Conservation (phyloP, 2,113 vertebrate species). For the Sorex fumeus region DNA sequence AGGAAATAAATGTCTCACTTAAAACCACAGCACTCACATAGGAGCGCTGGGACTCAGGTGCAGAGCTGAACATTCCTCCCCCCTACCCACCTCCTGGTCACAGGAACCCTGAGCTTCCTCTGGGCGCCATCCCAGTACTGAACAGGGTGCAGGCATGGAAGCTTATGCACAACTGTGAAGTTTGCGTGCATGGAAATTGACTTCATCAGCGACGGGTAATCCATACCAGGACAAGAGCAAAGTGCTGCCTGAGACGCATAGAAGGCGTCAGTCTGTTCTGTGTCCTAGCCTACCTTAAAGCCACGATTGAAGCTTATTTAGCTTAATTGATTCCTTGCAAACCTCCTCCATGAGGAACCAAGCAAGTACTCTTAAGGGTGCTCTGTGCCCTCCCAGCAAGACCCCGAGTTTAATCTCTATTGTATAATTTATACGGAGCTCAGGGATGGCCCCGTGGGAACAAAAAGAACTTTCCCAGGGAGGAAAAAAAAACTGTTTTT, state of each 20-base stretch:
- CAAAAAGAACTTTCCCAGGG: neutral
- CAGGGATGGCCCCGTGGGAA: neutral
- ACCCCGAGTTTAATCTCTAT: slow-evolving; percentile 3
- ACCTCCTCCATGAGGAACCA: neutral
- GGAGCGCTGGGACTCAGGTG: neutral
- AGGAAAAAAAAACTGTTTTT: neutral
- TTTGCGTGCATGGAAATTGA: neutral
- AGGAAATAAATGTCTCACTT: neutral
- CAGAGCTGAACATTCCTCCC: neutral
- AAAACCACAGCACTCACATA: neutral
- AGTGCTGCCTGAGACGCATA: neutral
- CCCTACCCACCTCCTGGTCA: neutral
- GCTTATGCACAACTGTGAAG: neutral
- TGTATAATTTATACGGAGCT: neutral
- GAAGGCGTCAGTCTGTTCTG: neutral
- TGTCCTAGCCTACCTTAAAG: slow-evolving; percentile 9
- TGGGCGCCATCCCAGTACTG: fast-evolving
- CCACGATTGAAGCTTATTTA: neutral
- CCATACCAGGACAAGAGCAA: neutral
- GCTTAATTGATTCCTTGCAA: slow-evolving; percentile 60
- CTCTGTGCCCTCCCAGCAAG: neutral
- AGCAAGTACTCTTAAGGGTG: neutral
- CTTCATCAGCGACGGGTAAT: neutral
- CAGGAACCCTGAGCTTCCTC: neutral
- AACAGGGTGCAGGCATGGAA: neutral